phyloP scores from a whole-genome alignment of 1,140 invertebrate species.

The Musca vetustissima region DNA sequence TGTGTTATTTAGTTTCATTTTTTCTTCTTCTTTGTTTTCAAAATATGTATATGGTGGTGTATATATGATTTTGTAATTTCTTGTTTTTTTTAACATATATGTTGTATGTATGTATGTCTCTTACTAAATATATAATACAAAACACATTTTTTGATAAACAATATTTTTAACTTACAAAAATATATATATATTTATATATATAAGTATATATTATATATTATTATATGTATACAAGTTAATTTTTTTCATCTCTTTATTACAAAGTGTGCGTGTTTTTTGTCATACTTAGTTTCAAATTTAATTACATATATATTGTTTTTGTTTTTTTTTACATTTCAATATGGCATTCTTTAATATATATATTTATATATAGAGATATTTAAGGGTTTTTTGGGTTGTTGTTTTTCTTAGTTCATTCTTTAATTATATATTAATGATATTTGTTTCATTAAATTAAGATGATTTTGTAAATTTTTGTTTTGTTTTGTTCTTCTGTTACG shows the following conservation, averaged over 20 bases:
- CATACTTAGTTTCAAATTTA: constrained; percentile 14
- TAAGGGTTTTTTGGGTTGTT: background rate
- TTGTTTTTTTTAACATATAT: background rate
- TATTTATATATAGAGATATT: constrained; percentile 13
- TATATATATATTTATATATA: constrained; percentile 22
- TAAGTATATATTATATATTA: constrained; percentile 12
- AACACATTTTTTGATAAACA: background rate
- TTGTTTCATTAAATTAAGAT: background rate
- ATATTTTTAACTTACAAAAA: constrained; percentile 19
- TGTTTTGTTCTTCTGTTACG: constrained; percentile 10
- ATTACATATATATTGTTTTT: background rate
- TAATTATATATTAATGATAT: constrained; percentile 15
- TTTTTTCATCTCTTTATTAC: constrained; percentile 11
- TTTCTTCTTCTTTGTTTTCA: no score
- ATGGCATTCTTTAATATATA: constrained; percentile 17
- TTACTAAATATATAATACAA: constrained; percentile 7
- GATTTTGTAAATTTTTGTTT: no score
- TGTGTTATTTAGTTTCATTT: no score
- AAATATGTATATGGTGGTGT: no score
- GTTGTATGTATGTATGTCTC: background rate
- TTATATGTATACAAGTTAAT: background rate
- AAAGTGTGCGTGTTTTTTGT: constrained; percentile 22
- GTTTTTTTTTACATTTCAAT: constrained; percentile 2
- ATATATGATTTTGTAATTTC: background rate
- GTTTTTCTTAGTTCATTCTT: background rate